Evolutionary conservation across 2,113 vertebrate genomes (phyloP).

Genomic region (Clarias batrachus): DNA sequence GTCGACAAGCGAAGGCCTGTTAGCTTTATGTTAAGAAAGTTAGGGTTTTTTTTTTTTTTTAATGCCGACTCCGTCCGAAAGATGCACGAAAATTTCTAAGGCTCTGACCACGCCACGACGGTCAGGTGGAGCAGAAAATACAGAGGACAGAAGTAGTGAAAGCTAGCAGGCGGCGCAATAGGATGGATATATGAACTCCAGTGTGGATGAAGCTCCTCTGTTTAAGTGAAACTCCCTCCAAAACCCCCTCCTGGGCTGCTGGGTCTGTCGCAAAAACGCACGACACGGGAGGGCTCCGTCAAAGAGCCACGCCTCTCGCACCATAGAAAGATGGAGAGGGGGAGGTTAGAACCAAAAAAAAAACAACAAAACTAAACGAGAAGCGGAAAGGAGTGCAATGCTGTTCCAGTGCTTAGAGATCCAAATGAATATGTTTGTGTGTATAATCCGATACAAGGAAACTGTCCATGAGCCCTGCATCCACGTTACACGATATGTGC

Average conservation of each 20-base stretch:
- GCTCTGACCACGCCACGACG: slow-evolving; percentile 35
- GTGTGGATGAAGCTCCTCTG: slow-evolving; percentile 27
- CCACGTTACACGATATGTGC: slow-evolving; percentile 45
- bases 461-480: slow-evolving; percentile 31
- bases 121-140: slow-evolving; percentile 35
- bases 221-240: slow-evolving; percentile 6
- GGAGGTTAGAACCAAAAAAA: background rate
- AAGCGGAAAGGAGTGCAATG: slow-evolving; percentile 63
- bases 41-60: background rate
- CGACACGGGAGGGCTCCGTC: slow-evolving; percentile 7
- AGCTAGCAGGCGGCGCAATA: slow-evolving; percentile 23
- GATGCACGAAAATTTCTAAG: slow-evolving; percentile 42
- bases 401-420: slow-evolving; percentile 55
- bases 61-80: slow-evolving; percentile 19
- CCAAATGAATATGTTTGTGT: slow-evolving; percentile 50
- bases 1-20: slow-evolving; percentile 39
- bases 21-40: slow-evolving; percentile 41
- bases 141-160: slow-evolving; percentile 9
- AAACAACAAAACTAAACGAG: slow-evolving; percentile 15
- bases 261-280: slow-evolving; percentile 41
- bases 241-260: background rate
- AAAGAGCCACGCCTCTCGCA: slow-evolving; percentile 25
- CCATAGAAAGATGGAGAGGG: slow-evolving; percentile 10
- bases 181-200: slow-evolving; percentile 12
- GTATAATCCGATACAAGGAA: slow-evolving; percentile 54